Evolutionary conservation across 2,113 vertebrate species (phyloP).

Genomic region (Sturnira hondurensis): DNA sequence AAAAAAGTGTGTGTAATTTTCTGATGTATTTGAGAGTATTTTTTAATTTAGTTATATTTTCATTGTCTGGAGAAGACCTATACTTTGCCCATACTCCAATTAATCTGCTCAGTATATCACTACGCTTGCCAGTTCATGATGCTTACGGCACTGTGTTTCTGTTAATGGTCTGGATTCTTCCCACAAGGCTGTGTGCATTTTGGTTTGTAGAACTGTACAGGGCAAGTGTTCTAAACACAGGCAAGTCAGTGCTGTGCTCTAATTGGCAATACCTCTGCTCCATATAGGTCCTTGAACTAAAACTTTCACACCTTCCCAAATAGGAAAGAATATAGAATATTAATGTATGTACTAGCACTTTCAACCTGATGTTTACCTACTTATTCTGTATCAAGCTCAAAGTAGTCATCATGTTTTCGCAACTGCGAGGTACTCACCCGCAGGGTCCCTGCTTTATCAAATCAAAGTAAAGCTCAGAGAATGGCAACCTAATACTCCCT

Average conservation of each 20-base stretch:
- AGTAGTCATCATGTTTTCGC: not conserved
- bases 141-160: not conserved
- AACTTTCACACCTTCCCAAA: not conserved
- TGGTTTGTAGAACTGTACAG: not conserved
- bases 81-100: not conserved
- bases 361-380: not conserved
- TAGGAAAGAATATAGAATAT: not conserved
- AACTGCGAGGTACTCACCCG: not conserved
- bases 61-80: not conserved
- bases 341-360: not conserved
- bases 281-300: not conserved
- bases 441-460: not conserved
- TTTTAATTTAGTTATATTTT: constrained; percentile 15
- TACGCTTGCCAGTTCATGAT: not conserved
- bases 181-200: not conserved
- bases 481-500: not conserved
- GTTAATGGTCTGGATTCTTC: constrained; percentile 21
- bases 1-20: not conserved
- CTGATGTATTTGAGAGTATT: not conserved
- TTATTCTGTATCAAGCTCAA: not conserved
- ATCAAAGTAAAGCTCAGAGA: not conserved
- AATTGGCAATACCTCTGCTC: not conserved
- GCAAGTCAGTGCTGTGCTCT: not conserved
- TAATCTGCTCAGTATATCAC: not conserved
- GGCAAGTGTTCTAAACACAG: not conserved